These are phyloP conservation scores for Pseudopodoces humilis DNA, from an alignment of 2,113 vertebrate species.

Conservation along the genomic window DNA sequence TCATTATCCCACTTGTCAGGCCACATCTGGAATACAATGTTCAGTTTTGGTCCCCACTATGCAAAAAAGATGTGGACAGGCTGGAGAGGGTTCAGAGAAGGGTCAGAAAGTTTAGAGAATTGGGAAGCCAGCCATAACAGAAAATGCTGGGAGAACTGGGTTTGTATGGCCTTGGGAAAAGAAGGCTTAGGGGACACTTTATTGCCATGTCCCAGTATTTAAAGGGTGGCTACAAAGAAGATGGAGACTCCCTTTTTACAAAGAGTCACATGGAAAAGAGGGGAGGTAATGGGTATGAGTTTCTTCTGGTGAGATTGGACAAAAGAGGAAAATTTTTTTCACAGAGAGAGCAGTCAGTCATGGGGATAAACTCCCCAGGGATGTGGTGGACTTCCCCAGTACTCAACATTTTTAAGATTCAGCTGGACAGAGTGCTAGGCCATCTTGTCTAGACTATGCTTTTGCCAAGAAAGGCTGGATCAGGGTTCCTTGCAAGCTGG, in stretches of 20 bases:
- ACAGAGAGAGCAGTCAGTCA: neutral
- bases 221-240: neutral
- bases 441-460: neutral
- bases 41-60: neutral
- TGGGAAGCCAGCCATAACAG: neutral
- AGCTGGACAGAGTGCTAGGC: neutral
- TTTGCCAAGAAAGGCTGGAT: neutral
- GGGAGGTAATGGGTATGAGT: neutral
- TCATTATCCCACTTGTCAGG: neutral
- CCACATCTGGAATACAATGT: neutral
- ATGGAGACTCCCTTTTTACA: neutral
- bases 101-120: neutral
- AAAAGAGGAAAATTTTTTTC: neutral
- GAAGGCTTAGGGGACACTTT: neutral
- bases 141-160: neutral
- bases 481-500: neutral
- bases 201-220: neutral
- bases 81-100: neutral
- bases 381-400: neutral
- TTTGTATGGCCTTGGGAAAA: neutral
- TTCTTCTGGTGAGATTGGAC: neutral
- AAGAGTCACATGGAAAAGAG: neutral
- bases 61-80: neutral
- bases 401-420: neutral
- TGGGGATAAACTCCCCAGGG: neutral